Base-by-base conservation (phyloP, 2,797 vertebrate genomes). In the Bradypodion ventrale region DNA sequence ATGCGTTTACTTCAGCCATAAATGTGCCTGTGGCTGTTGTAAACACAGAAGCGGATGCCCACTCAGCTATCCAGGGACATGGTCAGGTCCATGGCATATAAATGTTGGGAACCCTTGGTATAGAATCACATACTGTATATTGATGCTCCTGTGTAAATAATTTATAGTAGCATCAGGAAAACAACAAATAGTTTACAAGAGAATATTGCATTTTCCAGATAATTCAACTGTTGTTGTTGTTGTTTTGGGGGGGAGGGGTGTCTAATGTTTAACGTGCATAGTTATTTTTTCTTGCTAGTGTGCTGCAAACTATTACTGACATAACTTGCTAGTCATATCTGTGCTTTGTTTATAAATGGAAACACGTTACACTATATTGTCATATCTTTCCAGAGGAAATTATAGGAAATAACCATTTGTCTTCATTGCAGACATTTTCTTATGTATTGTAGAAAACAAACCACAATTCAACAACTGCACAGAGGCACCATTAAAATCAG, bases 401-500 rank as follows among this genome's bases (percentile, higher is more conserved):
- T 91, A 92, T 75, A 35, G 90, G 89, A 93, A 92, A 88, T 91
- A 93, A 93, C 83, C 75, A 91, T 94, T 92, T 93, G 93, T 95
- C 94, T 95, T 95, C 95, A 94, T 93, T 91, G 93, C 13, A 94
- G 92, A 92, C 90, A 93, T 92, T 95, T 95, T 59, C 83, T 90
- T 88, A 90, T 84, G 91, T 93, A 93, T 92, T 92, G 94, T 90
- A 89, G 90, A 94, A 94, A 93, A 94, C 92, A 95, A 95, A 92
- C 93, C 75, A 80, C 92, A 95, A 94, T 94, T 94, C 92, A 88
- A 91, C 86, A 94, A 94, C 89, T 90, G 92, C 93, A 93, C 94
- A 94, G 94, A 95, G 93, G 95, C 94, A 93, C 94, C 94, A 96
- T 95, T 96, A 95, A 95, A 96, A 95, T 95, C 94, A 95, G 94